These are phyloP conservation scores for Tupaia tana DNA, from an alignment of 2,113 vertebrate genomes.

Conservation along the genomic window DNA sequence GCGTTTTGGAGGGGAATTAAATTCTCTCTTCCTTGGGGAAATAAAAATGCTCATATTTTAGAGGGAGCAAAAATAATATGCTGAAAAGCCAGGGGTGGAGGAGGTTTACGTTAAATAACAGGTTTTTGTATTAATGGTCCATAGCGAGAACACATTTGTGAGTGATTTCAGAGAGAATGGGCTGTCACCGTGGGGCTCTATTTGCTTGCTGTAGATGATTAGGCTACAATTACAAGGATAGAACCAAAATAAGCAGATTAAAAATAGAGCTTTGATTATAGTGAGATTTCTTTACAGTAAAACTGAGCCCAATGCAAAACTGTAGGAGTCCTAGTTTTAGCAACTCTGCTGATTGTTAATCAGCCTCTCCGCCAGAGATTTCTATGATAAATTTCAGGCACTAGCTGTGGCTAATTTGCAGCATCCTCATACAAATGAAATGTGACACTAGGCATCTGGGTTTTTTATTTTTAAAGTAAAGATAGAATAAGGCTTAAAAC, in stretches of 20 bases:
- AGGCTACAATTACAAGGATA: constrained; percentile 54
- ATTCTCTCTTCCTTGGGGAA: constrained; percentile 16
- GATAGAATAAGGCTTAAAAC: constrained; percentile 25
- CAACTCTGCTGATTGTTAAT: constrained; percentile 69
- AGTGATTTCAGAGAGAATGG: constrained; percentile 52
- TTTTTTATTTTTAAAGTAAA: constrained; percentile 58
- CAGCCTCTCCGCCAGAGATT: constrained; percentile 45
- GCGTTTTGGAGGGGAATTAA: not conserved
- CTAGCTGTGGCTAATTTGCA: constrained; percentile 65
- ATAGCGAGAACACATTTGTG: not conserved
- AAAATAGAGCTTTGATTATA: constrained; percentile 72
- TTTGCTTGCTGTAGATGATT: constrained; percentile 55
- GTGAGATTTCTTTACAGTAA: constrained; percentile 60
- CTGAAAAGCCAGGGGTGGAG: not conserved
- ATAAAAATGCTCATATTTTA: constrained; percentile 21
- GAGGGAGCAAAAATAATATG: constrained; percentile 27
- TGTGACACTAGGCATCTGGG: not conserved
- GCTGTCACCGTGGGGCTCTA: not conserved
- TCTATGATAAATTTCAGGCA: constrained; percentile 46
- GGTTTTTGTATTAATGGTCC: constrained; percentile 24
- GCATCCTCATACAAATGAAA: constrained; percentile 33
- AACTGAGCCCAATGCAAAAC: constrained; percentile 23
- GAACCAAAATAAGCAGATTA: constrained; percentile 67
- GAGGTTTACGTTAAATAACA: not conserved
- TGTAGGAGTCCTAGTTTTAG: constrained; percentile 53